These are phyloP conservation scores for Progne subis DNA, from an alignment of 2,113 vertebrate genomes.

Conservation along the genomic window DNA sequence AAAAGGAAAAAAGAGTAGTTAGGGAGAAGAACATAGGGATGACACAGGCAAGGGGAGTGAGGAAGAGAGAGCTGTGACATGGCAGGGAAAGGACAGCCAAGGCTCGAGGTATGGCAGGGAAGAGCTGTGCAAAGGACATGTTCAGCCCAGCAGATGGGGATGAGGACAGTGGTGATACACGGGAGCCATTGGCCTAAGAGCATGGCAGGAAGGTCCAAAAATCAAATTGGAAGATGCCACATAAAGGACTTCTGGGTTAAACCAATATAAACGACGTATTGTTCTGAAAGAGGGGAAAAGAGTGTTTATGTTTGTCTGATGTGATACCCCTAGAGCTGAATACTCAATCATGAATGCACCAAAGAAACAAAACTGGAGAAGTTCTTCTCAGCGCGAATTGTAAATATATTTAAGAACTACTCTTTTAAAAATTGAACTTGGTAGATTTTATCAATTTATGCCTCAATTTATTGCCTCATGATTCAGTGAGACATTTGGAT, in stretches of 20 bases:
- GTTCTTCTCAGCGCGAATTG: not conserved
- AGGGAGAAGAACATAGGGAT: not conserved
- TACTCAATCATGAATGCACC: not conserved
- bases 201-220: not conserved
- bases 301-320: not conserved
- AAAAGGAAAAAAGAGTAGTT: not conserved
- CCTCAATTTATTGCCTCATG: not conserved
- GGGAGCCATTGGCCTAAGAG: not conserved
- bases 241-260: not conserved
- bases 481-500: slow-evolving; percentile 2
- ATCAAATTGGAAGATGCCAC: not conserved
- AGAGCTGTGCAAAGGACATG: not conserved
- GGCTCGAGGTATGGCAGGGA: not conserved
- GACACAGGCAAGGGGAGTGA: not conserved
- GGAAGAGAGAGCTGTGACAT: not conserved
- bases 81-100: not conserved
- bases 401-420: not conserved
- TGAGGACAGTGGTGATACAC: not conserved
- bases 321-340: not conserved
- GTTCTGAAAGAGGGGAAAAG: not conserved
- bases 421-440: not conserved
- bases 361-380: not conserved
- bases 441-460: slow-evolving; percentile 1
- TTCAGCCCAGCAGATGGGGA: not conserved
- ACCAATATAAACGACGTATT: rapidly evolving